Evolutionary conservation across 2,113 vertebrate genomes (phyloP).

Genomic region (Coptodon rendalli): DNA sequence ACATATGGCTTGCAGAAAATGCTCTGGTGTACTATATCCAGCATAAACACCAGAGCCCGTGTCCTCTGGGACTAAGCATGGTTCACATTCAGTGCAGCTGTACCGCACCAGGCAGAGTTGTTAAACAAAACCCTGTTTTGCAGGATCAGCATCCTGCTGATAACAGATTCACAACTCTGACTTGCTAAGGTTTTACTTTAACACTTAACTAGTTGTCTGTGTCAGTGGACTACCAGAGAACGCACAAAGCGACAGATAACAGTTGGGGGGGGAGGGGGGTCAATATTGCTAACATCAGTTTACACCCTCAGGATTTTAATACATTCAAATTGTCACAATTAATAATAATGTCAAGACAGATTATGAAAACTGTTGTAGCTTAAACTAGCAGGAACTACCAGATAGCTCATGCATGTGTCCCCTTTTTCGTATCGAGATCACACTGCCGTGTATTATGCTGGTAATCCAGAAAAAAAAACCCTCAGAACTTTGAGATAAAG

Average conservation of each 20-base stretch:
- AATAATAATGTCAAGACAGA: background rate
- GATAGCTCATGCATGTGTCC: background rate
- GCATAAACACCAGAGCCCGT: slow-evolving; percentile 20
- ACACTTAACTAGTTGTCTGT: background rate
- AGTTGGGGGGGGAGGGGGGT: rapidly evolving
- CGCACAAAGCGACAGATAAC: background rate
- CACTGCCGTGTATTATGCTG: background rate
- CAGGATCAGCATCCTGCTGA: background rate
- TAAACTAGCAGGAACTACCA: background rate
- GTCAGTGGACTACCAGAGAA: background rate
- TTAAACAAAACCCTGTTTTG: background rate
- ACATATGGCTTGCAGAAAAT: slow-evolving; percentile 27
- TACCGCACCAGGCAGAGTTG: background rate
- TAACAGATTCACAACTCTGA: background rate
- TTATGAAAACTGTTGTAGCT: background rate
- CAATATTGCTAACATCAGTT: background rate
- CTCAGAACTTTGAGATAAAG: background rate
- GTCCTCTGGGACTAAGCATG: slow-evolving; percentile 22
- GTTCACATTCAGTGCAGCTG: slow-evolving; percentile 37
- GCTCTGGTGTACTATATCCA: background rate
- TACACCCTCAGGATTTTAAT: background rate
- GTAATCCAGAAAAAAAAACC: background rate
- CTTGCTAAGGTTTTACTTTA: background rate
- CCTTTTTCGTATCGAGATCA: background rate
- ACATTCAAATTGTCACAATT: background rate